Evolutionary conservation across 2,797 vertebrate species (phyloP), one percentile per base, ranked within the genome.

Genomic region (Helicolenus hilgendorfi): DNA sequence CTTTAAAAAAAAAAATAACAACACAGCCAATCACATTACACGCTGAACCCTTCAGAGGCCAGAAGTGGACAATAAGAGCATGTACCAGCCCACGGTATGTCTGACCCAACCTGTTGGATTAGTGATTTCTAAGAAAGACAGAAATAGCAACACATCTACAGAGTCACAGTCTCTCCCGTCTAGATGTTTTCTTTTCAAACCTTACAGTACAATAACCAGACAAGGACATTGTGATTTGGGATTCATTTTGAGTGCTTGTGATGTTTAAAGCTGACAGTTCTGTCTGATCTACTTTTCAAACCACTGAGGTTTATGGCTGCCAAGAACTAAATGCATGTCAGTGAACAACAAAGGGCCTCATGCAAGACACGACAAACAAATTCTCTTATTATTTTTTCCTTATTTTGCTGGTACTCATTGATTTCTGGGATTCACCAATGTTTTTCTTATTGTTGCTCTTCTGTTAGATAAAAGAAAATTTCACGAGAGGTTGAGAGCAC

Each of bases 21-120:
- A 38, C 35, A 62, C 27, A 33, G 45, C 53, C 18, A 35, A 74
- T 84, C 62, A n/a, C 75, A 29, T 86, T 71, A 62, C 41, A 81
- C 7, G 15, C 38, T 10, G 0, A 77, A 70, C 2, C 36, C 49
- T 62, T 60, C 0, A 33, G 63, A 67, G 74, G 60, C 53, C 29
- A 33, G 20, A 73, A 49, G 55, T 11, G 11, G 11, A 74, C 49
- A 84, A 56, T 26, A 31, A 70, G 5, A 78, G 63, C 14, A 60
- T 18, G 45, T 15, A 33, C 2, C 20, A 18, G 73, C 29, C 7
- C 10, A 63, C 58, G 14, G 35, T 22, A 24, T 1, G 29, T 27
- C 24, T 64, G 70, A 86, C 72, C 64, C 31, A 11, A 72, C 27
- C 22, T 8, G 10, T 9, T 45, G 26, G 75, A 64, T 70, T 8